phyloP scores from a whole-genome alignment of 2,888 invertebrate species.

The Tipula unca region DNA sequence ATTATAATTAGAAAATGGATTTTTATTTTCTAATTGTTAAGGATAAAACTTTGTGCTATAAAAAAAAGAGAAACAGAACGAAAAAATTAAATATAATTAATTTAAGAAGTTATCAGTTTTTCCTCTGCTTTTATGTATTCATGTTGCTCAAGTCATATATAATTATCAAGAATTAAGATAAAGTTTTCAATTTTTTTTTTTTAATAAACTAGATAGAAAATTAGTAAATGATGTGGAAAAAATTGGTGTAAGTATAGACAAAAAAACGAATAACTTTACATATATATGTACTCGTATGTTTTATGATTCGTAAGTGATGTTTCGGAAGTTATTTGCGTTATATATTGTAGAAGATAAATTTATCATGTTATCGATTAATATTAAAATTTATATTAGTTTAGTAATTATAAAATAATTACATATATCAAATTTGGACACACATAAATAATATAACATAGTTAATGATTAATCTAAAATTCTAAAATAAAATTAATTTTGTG shows the following conservation, averaged over 20 bases:
- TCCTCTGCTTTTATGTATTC: background rate
- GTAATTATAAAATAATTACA: background rate
- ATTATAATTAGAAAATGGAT: slow-evolving; percentile 14
- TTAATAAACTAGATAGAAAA: background rate
- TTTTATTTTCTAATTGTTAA: background rate
- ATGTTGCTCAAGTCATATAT: background rate
- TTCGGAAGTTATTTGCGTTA: background rate
- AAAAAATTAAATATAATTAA: slow-evolving; percentile 8
- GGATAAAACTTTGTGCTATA: background rate
- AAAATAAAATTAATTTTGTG: too few species aligned
- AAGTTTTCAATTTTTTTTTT: background rate
- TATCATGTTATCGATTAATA: background rate
- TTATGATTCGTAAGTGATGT: background rate
- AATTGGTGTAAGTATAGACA: background rate
- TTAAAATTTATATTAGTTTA: background rate
- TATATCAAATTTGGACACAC: too few species aligned
- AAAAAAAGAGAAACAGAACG: background rate
- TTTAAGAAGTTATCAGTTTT: background rate
- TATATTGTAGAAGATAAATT: background rate
- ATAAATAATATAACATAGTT: too few species aligned
- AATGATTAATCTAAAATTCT: too few species aligned
- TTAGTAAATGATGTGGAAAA: slow-evolving; percentile 1
- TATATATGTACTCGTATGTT: background rate
- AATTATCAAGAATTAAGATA: background rate
- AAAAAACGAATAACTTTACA: background rate